Evolutionary conservation across 30 jellyfish, hydroid and myxozoan genomes (phyloP), one percentile per base, ranked within the genome.

Genomic region (Sanderia malayensis): DNA sequence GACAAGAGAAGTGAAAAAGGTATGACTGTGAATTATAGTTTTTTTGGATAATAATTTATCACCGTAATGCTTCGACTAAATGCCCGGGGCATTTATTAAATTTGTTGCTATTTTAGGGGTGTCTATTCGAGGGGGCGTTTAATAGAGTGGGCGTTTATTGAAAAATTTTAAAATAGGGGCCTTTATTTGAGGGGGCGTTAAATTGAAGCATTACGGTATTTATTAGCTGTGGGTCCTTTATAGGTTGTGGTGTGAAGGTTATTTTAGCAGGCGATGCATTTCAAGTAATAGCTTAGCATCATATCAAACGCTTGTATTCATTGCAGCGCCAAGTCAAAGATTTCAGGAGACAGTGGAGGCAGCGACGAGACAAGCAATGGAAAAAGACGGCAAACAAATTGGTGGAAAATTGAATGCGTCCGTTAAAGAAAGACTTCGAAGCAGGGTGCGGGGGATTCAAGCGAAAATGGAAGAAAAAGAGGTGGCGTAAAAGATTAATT

Each of bases 381-480:
- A 15, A 41, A 8, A 41, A 15, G 8, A 8, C 9, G 18, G 24
- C 23, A 76, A 74, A 6, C 26, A 79, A 46, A 24, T 74, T 1
- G 89, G 84, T 32, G 73, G 95, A 21, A 74, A 69, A 22, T 80
- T 90, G 61, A 90, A 80, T 66, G 82, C 86, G 30, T 90, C 98
- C 11, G 80, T 90, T 26, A 79, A 86, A 72, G 98, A 90, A 61
- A 68, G 96, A 57, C 76, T 90, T 41, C 83, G 95, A 13, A 83
- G 61, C 66, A 94, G 92, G 33, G 96, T 90, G 70, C 83, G 72
- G 49, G 93, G 93, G 0, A 58, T 69, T 63, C 93, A 81, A 11
- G 93, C 85, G 1, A 57, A 31, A 61, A 44, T 85, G 3, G 84
- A 70, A 10, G 77, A 58, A 26, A 58, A 41, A 41, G 55, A 41